Evolutionary conservation across 2,113 vertebrate species (phyloP), one percentile per base, ranked within the genome.

Genomic region (Redunca redunca): DNA sequence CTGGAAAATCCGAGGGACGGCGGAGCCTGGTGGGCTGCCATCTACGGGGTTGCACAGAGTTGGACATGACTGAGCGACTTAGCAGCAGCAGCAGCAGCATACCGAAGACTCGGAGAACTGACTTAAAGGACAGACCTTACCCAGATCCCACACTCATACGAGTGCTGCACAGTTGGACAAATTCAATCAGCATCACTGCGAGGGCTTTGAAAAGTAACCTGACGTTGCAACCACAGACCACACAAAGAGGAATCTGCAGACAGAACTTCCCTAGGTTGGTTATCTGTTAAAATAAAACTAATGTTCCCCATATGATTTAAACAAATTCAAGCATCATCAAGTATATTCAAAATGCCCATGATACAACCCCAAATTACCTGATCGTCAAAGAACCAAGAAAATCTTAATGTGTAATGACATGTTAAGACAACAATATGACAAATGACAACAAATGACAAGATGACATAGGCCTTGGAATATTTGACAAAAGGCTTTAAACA

Each of bases 211-310:
- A 50, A 85, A 78, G 2, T 30, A 30, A 80, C 36, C 48, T 36
- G 21, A 30, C 8, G 0, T 9, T 16, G 40, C 12, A 57, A 33
- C 40, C 19, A 36, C 10, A n/a, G 3, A 13, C 12, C 19, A 48
- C 25, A 33, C 19, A 71, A 50, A 30, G 9, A 17, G 50, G 58
- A 82, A 50, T 71, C 67, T 53, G 36, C 36, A 64, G 12, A 50
- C 3, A 5, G 26, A 80, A 48, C 33, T 53, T 33, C 57, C 30
- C 23, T 8, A 25, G 33, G 53, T 3, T 33, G 12, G 43, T 40
- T 71, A 88, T n/a, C 83, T 92, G 50, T 28, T 81, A 30, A 92
- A 48, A 88, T 74, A 71, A 71, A 88, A 92, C 16, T 58, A 88
- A 8, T 36, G 64, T 58, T 58, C 36, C 43, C 50, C 50, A 60